Conservation (phyloP, 2,113 vertebrate genomes). For the Aramus guarauna region DNA sequence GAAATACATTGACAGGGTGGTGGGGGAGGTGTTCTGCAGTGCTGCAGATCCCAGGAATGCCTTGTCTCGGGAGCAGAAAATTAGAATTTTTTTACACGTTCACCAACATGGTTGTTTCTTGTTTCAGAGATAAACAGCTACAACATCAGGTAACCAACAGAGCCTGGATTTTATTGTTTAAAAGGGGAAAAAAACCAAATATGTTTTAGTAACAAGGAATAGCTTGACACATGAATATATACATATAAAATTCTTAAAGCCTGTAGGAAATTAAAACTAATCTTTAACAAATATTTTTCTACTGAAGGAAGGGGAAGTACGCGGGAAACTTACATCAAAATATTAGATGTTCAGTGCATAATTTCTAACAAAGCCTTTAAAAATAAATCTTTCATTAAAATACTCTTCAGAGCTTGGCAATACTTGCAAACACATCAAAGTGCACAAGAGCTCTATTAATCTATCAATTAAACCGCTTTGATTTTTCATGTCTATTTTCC, state of each 20-base stretch:
- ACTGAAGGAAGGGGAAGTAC: neutral
- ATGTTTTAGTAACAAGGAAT: neutral
- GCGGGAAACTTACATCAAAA: neutral
- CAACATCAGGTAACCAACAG: neutral
- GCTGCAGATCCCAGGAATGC: neutral
- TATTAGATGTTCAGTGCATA: neutral
- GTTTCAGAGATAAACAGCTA: neutral
- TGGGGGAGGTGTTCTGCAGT: slow-evolving; percentile 1
- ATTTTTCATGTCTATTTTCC: neutral
- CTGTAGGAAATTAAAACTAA: neutral
- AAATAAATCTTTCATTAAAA: slow-evolving; percentile 10
- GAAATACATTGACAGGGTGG: neutral
- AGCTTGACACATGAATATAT: neutral
- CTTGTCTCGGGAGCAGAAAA: neutral
- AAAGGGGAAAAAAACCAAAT: neutral
- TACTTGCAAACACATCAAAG: neutral
- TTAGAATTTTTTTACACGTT: neutral
- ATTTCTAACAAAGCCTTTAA: neutral
- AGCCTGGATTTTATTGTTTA: neutral
- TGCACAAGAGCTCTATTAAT: neutral
- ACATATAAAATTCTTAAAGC: neutral
- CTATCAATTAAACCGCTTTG: neutral
- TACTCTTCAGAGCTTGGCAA: neutral
- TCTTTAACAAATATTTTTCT: neutral
- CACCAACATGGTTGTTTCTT: neutral